A percentile compares a stretch with the other conserved stretches of the same genome.
Evolutionary conservation across 2,113 vertebrate species (phyloP).

Genomic region (Gavialis gangeticus): DNA sequence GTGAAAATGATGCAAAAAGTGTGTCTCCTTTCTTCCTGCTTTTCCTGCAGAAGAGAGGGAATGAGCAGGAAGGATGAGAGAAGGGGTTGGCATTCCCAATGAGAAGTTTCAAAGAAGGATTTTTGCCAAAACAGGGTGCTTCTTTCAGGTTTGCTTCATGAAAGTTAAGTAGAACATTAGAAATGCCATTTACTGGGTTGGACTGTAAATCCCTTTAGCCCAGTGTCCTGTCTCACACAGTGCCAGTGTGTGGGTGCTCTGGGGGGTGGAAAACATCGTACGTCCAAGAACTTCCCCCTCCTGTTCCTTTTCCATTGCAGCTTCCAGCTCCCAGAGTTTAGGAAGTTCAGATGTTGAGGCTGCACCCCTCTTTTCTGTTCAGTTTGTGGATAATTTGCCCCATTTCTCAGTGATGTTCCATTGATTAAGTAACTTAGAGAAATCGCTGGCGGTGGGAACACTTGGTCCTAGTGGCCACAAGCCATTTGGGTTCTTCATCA

Average conservation of each 20-base stretch:
- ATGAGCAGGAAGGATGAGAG: neutral
- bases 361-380: no score
- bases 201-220: no score
- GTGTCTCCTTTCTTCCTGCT: neutral
- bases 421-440: constrained; percentile 34
- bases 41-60: neutral
- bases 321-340: no score
- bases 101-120: neutral
- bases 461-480: constrained; percentile 34
- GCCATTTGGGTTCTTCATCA: constrained; percentile 43
- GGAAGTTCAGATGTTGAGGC: no score
- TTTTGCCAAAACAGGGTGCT: neutral
- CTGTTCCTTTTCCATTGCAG: no score
- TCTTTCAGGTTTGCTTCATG: neutral
- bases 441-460: neutral
- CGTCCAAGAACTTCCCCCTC: no score
- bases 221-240: no score
- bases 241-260: no score
- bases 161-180: neutral
- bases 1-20: neutral
- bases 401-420: constrained; percentile 43
- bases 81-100: neutral
- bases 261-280: no score
- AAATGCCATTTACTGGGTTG: no score
- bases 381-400: constrained; percentile 32